A percentile compares a stretch with the other conserved stretches of the same genome.
These are phyloP conservation scores for Anolis sagrei DNA, from an alignment of 2,113 vertebrate genomes.

Conservation along the genomic window DNA sequence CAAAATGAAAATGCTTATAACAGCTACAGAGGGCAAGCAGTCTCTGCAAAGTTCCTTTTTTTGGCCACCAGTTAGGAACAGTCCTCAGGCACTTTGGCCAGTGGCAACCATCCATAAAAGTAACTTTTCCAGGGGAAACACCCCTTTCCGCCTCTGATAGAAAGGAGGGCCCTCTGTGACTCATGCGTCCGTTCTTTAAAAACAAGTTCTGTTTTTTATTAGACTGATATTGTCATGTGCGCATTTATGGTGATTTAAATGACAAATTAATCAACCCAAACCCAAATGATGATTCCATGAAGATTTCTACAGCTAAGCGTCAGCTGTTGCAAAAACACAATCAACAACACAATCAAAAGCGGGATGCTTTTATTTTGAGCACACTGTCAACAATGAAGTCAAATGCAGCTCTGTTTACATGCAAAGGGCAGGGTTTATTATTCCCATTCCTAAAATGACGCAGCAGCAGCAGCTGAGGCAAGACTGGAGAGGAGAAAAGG, in stretches of 20 bases:
- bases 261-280: background rate
- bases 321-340: conserved; percentile 48
- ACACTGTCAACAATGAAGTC: conserved; percentile 54
- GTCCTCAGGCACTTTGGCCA: too few species aligned
- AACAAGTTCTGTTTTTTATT: background rate
- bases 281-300: too few species aligned
- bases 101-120: background rate
- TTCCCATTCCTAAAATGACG: conserved; percentile 69
- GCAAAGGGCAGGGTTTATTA: conserved; percentile 64
- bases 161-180: background rate
- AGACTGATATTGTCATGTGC: background rate
- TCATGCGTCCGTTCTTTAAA: background rate
- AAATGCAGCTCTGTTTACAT: conserved; percentile 61
- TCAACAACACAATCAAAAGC: conserved; percentile 33
- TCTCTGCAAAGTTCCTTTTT: too few species aligned
- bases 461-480: conserved; percentile 32
- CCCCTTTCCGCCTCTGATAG: background rate
- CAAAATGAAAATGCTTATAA: background rate
- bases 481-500: conserved; percentile 8
- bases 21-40: background rate
- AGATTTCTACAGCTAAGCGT: background rate
- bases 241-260: too few species aligned
- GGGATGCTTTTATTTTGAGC: conserved; percentile 46
- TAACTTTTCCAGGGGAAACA: background rate
- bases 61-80: too few species aligned